Percentiles rank a stretch among this genome's conserved stretches.
Conservation (phyloP, 2,797 vertebrate species). For the Fratercula arctica region DNA sequence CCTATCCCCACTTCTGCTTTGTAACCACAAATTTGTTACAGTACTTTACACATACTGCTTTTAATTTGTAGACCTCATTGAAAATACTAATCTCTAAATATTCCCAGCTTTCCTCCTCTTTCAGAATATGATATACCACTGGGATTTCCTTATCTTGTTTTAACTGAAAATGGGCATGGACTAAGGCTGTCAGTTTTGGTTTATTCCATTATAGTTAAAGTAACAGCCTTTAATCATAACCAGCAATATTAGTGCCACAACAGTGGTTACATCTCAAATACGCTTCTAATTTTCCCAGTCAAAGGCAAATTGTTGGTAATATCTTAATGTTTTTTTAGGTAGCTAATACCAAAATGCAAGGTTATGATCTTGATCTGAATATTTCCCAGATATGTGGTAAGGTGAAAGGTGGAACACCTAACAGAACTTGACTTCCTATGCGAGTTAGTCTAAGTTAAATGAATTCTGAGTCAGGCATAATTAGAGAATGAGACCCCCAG, state of each 20-base stretch:
- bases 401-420: constrained; percentile 76
- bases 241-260: constrained; percentile 68
- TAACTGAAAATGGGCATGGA: constrained; percentile 41
- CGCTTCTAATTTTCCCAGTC: constrained; percentile 78
- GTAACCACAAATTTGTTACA: not conserved
- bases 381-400: constrained; percentile 79
- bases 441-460: constrained; percentile 67
- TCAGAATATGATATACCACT: not conserved
- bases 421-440: constrained; percentile 77
- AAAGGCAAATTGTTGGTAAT: constrained; percentile 77
- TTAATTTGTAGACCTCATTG: not conserved
- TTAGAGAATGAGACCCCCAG: constrained; percentile 69
- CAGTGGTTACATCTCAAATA: constrained; percentile 74
- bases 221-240: constrained; percentile 64
- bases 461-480: constrained; percentile 75
- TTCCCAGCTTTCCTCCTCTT: not conserved
- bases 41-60: not conserved
- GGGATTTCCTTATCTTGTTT: constrained; percentile 8
- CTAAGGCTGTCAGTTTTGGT: constrained; percentile 43
- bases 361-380: constrained; percentile 75
- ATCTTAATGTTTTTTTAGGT: constrained; percentile 75
- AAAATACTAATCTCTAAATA: not conserved
- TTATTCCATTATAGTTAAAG: constrained; percentile 48
- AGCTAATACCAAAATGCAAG: constrained; percentile 76
- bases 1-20: not conserved